Base-by-base conservation (phyloP, 1,140 invertebrate genomes). In the Paralvinella palmiformis region DNA sequence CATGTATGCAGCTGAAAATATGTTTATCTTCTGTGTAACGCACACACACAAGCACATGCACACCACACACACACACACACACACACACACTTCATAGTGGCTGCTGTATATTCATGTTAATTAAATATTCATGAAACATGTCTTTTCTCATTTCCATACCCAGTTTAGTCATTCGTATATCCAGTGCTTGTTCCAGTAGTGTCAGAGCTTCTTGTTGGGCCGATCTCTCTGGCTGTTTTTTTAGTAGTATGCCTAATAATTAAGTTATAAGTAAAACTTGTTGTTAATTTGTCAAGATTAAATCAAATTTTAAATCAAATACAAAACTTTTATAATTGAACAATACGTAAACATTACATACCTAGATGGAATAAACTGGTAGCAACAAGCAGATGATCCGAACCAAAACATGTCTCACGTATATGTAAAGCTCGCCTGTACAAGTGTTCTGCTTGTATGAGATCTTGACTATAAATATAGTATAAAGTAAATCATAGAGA, bases 161-260 rank as follows among this genome's bases (percentile, higher is more conserved):
- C 55, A 75, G 65, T 31, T 70, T 57, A 13, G 68, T 71, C 41
- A 70, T 77, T 36, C 69, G 65, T 6, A 77, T 75, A 45, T 77
- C 75, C 32, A 75, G 58, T 10, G 74, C 70, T 63, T 69, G 62
- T n/a, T 65, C 61, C 20, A 77, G 52, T 22, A 73, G 45, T 7
- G 62, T 63, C 1, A 69, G 65, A 32, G 71, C 71, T 62, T 77
- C 75, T 22, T 44, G 64, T 62, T 71, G 71, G 10, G 70, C 70
- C 36, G 56, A 50, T 35, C 68, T 65, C 35, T 69, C 69, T 5
- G 64, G 62, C 29, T 75, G 69, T 24, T 67, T 61, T 35, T 66
- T 67, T 15, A 75, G 52, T 35, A 75, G 41, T 64, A 69, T 70
- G 10, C 73, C 73, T 75, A 59, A 31, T 67, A 57, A 1, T 0